Base-by-base conservation (phyloP, 1,140 invertebrate species). In the Trichonephila inaurata region DNA sequence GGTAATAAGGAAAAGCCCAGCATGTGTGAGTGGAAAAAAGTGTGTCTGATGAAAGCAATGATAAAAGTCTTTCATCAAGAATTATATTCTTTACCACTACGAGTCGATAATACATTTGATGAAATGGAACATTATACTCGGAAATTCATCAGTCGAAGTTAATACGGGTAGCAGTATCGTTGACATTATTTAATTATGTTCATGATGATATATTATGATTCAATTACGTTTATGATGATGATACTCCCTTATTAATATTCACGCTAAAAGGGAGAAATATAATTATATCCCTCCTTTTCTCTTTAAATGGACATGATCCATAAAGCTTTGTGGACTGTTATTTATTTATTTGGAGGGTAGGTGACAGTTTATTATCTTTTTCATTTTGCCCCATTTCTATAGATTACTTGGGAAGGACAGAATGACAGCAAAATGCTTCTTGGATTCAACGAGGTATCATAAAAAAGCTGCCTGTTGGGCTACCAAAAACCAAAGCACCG, bases 171-270 rank as follows among this genome's bases (percentile, higher is more conserved):
- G 82, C 60, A 51, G 82, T 51, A n/a, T 2, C 82, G 82, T 60
- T 58, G 82, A 83, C 82, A 83, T 83, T 83, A 83, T 83, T 83
- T 83, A 21, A 83, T 83, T 83, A 83, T 60, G 82, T 83, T 83
- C 24, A 83, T 83, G 19, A 83, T 83, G 82, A 83, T 83, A 60
- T 51, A 83, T 83, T 83, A 83, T 83, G 82, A 83, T 83, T 83
- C 82, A 83, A 83, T 83, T 83, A 83, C 12, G 44, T 51, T 83
- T 83, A 83, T 83, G 82, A 83, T 16, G n/a, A 83, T 83, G 82
- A 83, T 83, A 83, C 28, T 58, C 82, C 21, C 82, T 83, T 51
- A 60, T 51, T 51, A 60, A 60, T 83, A 58, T 83, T 60, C 51
- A 60, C 82, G 82, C 44, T 51, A 83, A 83, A 60, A 77, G 82